Conservation (phyloP, 2,113 vertebrate species). For the Chaetodon auriga region DNA sequence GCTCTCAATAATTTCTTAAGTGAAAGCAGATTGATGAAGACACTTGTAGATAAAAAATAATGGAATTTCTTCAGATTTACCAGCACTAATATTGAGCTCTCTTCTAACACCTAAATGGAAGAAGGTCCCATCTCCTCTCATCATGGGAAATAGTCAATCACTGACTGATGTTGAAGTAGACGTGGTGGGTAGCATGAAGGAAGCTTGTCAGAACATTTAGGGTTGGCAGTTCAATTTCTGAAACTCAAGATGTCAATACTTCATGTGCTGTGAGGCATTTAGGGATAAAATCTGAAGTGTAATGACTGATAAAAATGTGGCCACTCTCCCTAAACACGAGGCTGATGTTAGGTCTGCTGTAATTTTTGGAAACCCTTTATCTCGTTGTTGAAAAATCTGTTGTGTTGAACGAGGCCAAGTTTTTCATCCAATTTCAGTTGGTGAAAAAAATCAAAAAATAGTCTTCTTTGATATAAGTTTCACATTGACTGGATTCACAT, state of each 20-base stretch:
- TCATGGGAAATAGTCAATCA: background rate
- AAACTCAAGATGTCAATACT: background rate
- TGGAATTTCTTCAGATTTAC: background rate
- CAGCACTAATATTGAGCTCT: background rate
- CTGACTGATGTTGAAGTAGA: background rate
- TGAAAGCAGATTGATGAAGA: background rate
- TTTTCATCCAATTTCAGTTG: slow-evolving; percentile 22
- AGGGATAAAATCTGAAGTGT: background rate
- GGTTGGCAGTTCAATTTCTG: background rate
- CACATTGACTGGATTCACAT: slow-evolving; percentile 42
- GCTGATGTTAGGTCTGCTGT: slow-evolving; percentile 9
- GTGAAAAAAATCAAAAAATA: background rate
- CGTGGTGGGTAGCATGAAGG: background rate
- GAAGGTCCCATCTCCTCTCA: background rate
- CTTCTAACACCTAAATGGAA: background rate
- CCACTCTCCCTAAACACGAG: background rate
- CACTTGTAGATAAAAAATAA: background rate
- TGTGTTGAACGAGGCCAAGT: background rate
- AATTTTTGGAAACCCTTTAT: slow-evolving; percentile 33
- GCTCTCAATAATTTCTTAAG: background rate
- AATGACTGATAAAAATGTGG: background rate
- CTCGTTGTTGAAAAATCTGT: background rate
- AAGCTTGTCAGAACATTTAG: background rate
- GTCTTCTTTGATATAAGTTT: slow-evolving; percentile 19
- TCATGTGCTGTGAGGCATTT: background rate